Conservation (phyloP, 2,888 invertebrate genomes). For the Drosophila atripex region DNA sequence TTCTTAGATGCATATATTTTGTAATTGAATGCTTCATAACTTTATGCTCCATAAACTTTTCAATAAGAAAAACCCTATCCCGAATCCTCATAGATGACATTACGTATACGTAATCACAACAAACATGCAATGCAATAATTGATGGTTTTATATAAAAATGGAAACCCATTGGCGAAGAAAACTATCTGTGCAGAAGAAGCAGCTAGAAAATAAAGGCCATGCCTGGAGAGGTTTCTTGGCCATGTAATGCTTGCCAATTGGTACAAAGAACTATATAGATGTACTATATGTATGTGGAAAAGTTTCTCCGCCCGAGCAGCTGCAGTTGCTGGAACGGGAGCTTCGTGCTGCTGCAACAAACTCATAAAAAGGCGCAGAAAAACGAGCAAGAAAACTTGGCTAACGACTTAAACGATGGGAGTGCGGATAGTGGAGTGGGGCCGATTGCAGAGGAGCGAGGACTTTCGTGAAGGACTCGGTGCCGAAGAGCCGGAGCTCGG, state of each 20-base stretch:
- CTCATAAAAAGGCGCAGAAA: constrained; percentile 69
- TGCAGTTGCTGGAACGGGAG: constrained; percentile 43
- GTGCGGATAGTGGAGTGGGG: constrained; percentile 4
- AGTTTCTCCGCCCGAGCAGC: constrained; percentile 38
- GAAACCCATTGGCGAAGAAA: not conserved
- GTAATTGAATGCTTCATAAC: too few relatives aligned
- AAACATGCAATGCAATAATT: not conserved
- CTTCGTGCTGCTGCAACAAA: constrained; percentile 64
- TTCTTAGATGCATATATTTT: too few relatives aligned
- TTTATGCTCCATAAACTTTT: too few relatives aligned
- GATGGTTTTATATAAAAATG: not conserved
- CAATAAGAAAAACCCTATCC: too few relatives aligned
- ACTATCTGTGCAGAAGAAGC: not conserved
- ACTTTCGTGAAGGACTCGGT: constrained; percentile 23
- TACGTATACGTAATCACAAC: not conserved
- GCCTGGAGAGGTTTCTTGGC: constrained; percentile 34
- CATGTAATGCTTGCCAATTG: constrained; percentile 69
- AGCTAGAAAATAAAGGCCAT: not conserved
- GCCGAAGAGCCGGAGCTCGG: constrained; percentile 16
- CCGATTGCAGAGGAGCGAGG: constrained; percentile 11
- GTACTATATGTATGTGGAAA: constrained; percentile 17
- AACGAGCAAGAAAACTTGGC: constrained; percentile 66
- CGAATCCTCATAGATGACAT: not conserved
- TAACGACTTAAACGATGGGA: constrained; percentile 72
- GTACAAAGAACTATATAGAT: constrained; percentile 48